phyloP scores from a whole-genome alignment of 2,113 vertebrate species.

The Eudyptes chrysolophus region DNA sequence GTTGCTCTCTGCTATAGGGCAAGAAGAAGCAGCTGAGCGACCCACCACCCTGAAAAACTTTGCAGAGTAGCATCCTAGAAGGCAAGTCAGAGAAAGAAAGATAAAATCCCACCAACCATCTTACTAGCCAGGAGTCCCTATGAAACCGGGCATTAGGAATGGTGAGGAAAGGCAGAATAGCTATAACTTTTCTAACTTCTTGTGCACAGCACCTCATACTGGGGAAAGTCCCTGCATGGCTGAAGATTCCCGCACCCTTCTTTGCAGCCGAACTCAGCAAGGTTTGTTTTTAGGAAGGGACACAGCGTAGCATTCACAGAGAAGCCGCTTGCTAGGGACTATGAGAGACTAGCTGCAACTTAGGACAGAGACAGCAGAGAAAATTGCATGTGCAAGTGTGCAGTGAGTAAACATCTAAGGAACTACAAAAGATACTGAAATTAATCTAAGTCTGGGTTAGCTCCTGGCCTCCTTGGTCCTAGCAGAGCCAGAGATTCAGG shows the following conservation, averaged over 20 bases:
- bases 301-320: rapidly evolving
- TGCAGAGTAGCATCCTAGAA: too few species aligned
- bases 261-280: not conserved
- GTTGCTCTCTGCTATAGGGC: not conserved
- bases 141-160: not conserved
- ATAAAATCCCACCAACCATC: not conserved
- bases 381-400: rapidly evolving
- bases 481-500: not conserved
- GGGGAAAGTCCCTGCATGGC: not conserved
- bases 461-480: not conserved
- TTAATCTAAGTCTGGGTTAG: not conserved
- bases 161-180: not conserved
- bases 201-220: not conserved
- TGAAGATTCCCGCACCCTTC: not conserved
- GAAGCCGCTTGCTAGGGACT: not conserved
- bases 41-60: not conserved
- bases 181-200: not conserved
- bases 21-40: not conserved
- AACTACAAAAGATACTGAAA: not conserved
- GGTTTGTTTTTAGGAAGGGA: not conserved
- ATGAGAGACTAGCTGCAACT: not conserved
- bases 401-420: not conserved
- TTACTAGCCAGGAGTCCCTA: not conserved
- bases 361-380: not conserved
- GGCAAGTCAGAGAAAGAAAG: not conserved